phyloP scores from a whole-genome alignment of 1,140 invertebrate genomes.

The Pteromalus puparum region DNA sequence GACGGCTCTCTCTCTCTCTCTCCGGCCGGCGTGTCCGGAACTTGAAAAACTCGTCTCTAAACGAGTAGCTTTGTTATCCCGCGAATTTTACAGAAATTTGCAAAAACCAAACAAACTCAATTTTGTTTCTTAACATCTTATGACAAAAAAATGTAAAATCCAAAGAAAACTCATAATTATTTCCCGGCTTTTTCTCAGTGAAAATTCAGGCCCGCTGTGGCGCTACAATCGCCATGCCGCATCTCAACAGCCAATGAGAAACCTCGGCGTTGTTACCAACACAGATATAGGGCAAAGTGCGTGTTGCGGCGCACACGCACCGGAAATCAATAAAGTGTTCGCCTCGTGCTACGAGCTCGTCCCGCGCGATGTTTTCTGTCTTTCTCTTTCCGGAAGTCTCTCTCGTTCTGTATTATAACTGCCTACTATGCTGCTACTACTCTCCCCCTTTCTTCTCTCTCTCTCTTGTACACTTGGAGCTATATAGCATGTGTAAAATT shows the following conservation, averaged over 20 bases:
- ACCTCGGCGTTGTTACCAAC: too few species aligned
- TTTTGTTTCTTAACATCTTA: neutral
- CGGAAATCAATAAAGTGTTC: slow-evolving; percentile 43
- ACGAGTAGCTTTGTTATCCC: too few species aligned
- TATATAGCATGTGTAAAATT: too few species aligned
- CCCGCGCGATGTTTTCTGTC: neutral
- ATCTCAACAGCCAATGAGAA: neutral
- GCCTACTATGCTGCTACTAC: too few species aligned
- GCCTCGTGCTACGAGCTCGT: neutral
- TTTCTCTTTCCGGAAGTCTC: neutral
- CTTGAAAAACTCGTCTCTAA: neutral
- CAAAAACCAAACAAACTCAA: neutral
- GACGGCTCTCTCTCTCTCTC: neutral
- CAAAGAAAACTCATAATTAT: neutral
- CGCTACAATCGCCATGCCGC: neutral
- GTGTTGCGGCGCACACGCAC: neutral
- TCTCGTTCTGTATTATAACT: too few species aligned
- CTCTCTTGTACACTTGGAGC: neutral
- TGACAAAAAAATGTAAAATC: neutral
- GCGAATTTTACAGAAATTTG: too few species aligned
- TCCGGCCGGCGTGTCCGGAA: slow-evolving; percentile 15
- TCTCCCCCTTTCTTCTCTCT: neutral
- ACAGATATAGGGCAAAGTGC: neutral
- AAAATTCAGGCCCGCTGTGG: neutral
- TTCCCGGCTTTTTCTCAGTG: neutral